phyloP scores from a whole-genome alignment of 35 echinoderm and acorn worm species.

The Apostichopus californicus region DNA sequence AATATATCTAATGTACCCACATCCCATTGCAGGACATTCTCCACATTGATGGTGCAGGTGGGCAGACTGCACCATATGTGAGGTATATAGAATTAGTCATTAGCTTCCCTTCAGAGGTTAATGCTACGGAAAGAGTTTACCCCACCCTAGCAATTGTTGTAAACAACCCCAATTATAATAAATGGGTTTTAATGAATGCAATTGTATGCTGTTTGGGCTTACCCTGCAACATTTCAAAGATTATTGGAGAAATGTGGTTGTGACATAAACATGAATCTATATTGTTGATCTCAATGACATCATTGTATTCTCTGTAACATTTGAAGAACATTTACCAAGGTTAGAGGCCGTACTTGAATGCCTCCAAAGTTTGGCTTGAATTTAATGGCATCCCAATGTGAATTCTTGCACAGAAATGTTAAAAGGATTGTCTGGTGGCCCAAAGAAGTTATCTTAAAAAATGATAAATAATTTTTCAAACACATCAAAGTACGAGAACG shows the following conservation, averaged over 20 bases:
- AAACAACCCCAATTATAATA: constrained; percentile 16
- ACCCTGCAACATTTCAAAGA: constrained; percentile 51
- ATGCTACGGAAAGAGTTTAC: background rate
- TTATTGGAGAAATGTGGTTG: constrained; percentile 47
- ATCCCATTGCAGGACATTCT: too few relatives aligned
- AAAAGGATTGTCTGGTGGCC: background rate
- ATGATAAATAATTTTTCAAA: too few relatives aligned
- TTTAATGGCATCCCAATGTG: constrained; percentile 28
- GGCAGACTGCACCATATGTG: background rate
- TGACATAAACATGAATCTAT: constrained; percentile 49
- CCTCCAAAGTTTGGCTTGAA: constrained; percentile 48
- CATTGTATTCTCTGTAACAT: constrained; percentile 39
- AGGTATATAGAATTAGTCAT: constrained; percentile 21
- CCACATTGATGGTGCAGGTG: too few relatives aligned
- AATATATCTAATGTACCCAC: constrained; percentile 20
- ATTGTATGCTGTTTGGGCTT: constrained; percentile 45
- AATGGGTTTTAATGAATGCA: constrained; percentile 54
- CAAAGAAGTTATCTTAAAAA: too few relatives aligned
- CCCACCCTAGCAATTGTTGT: constrained; percentile 16
- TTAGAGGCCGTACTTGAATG: constrained; percentile 21
- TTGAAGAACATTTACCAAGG: constrained; percentile 45
- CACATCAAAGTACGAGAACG: too few relatives aligned
- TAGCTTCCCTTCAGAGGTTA: background rate
- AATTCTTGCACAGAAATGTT: constrained; percentile 22
- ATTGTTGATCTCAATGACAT: constrained; percentile 56